Evolutionary conservation across 2,888 invertebrate species (phyloP).

Genomic region (Meteorus cinctellus): DNA sequence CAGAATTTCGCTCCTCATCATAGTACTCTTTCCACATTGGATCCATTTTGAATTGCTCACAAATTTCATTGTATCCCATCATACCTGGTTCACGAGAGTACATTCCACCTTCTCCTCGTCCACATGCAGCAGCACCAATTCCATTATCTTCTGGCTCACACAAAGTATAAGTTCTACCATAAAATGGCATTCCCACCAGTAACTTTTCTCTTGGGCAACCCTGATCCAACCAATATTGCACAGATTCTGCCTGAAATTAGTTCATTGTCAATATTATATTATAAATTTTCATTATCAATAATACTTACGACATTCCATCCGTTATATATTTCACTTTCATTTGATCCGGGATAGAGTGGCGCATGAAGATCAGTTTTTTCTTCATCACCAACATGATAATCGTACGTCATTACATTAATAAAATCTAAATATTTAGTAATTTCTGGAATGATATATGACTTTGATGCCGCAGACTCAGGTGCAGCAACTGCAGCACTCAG

Average conservation of each 20-base stretch:
- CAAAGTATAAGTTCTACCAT: conserved; percentile 81
- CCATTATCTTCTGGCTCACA: conserved; percentile 70
- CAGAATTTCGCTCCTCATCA: conserved; percentile 72
- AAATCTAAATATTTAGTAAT: conserved; percentile 79
- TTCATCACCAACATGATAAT: conserved; percentile 83
- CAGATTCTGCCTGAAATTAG: conserved; percentile 71
- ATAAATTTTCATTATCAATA: not conserved
- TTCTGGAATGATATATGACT: conserved; percentile 78
- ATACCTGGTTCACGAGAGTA: conserved; percentile 79
- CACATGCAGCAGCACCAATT: conserved; percentile 77
- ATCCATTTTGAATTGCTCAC: conserved; percentile 58
- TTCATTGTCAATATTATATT: not conserved
- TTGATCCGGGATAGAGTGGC: conserved; percentile 75
- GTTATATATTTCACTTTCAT: conserved; percentile 56
- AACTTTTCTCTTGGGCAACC: conserved; percentile 80
- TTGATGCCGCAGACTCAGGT: conserved; percentile 72
- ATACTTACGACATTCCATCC: conserved; percentile 74
- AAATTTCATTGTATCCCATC: conserved; percentile 82
- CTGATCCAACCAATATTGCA: conserved; percentile 75
- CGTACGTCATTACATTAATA: conserved; percentile 84
- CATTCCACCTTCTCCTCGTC: conserved; percentile 79
- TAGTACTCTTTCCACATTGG: conserved; percentile 67
- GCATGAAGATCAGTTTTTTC: conserved; percentile 80
- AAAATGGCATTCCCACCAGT: conserved; percentile 81
- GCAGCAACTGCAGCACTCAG: conserved; percentile 75